These are phyloP conservation scores for Micronycteris hirsuta DNA, from an alignment of 2,113 vertebrate species.

Conservation along the genomic window DNA sequence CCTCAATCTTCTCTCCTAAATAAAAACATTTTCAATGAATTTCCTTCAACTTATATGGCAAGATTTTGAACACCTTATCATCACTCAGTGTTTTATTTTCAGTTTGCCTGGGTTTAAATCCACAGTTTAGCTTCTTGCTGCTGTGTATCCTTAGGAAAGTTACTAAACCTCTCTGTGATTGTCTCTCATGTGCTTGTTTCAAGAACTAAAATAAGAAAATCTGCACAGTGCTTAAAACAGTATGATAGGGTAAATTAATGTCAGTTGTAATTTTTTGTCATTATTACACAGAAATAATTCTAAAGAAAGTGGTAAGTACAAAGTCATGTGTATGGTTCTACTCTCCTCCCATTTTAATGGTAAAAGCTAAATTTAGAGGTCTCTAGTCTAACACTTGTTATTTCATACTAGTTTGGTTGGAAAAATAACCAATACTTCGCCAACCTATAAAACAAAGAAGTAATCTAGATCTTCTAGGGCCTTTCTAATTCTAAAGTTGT, in stretches of 20 bases:
- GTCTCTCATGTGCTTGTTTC: background rate
- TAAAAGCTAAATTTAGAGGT: background rate
- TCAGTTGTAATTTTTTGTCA: background rate
- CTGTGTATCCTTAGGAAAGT: background rate
- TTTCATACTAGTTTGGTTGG: background rate
- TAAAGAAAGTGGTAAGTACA: background rate
- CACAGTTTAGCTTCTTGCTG: background rate
- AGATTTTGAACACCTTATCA: slow-evolving; percentile 13
- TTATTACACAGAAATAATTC: background rate
- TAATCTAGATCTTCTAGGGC: background rate
- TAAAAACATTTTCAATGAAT: background rate
- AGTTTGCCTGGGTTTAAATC: background rate
- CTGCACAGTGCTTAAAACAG: background rate
- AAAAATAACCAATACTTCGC: background rate
- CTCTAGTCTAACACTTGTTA: background rate
- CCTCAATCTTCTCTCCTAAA: background rate
- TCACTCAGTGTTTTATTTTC: slow-evolving; percentile 15
- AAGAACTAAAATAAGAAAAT: background rate
- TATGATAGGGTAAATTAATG: background rate
- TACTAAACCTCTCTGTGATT: background rate
- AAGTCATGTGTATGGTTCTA: background rate
- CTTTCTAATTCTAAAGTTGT: background rate
- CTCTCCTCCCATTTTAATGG: background rate
- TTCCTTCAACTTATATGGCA: background rate
- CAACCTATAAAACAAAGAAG: background rate